Base-by-base conservation (phyloP, 2,888 invertebrate species). In the Folsomia manolachei region DNA sequence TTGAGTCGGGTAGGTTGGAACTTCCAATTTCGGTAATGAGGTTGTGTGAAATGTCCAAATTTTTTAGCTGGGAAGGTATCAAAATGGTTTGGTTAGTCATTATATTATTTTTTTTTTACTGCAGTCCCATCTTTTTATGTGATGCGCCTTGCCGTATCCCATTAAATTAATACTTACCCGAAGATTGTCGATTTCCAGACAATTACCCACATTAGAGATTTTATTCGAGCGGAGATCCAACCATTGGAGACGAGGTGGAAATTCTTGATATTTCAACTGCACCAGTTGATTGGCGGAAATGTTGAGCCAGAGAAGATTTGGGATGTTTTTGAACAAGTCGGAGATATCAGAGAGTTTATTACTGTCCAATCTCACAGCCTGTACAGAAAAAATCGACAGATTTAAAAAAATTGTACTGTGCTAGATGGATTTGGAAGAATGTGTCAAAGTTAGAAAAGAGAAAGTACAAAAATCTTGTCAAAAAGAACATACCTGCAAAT, bases 201-300 rank as follows among this genome's bases (percentile, higher is more conserved):
- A 91, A 86, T 93, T 93, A 80, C 92, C 92, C 80, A 94, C 87
- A 84, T 91, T 91, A 81, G 88, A 88, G 79, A 94, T 92, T 85
- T 90, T 89, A 86, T 94, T 94, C 78, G 91, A 88, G 82, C 92
- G 92, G 82, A 93, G 90, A 85, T 94, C 93, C 81, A 94, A 85
- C 91, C 92, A 92, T 85, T 92, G 90, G 81, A 94, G 86, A 83
- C 91, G 90, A 79, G 90, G 91, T 75, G 93, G 93, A 84, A 94
- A 90, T 85, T 92, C 88, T 71, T 91, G 90, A 84, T 93, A 93
- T 85, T 93, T 92, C 84, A 94, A 92, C 88, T 89, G 89, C 85
- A 90, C 90, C 79, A 94, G 87, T 83, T 89, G 89, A 85, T 94
- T 94, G 85, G 91, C 92, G 82, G 92, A 93, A 83, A 93, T 91